phyloP scores from a whole-genome alignment of 2,113 vertebrate genomes.

The Pomatorhinus ruficollis region DNA sequence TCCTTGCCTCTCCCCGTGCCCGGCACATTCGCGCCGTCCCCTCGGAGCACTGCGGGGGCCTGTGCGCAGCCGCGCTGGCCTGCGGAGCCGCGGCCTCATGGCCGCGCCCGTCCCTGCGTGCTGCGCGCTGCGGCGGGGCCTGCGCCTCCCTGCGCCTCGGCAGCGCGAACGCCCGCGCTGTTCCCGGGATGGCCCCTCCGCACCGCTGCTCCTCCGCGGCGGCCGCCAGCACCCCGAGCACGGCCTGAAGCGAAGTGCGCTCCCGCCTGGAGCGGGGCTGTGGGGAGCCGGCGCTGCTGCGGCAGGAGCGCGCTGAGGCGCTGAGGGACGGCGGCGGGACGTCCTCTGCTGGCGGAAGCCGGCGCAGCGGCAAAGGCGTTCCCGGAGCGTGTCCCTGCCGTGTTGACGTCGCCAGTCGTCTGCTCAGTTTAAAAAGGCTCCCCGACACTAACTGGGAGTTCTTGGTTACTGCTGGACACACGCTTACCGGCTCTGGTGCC shows the following conservation, averaged over 20 bases:
- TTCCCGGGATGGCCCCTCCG: neutral
- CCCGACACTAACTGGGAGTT: too few relatives aligned
- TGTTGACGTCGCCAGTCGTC: fast-evolving
- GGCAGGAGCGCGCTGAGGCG: neutral
- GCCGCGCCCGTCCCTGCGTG: neutral
- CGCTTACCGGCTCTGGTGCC: fast-evolving
- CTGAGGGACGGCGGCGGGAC: neutral
- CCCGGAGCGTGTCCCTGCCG: neutral
- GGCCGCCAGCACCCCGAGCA: neutral
- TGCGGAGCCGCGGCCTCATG: neutral
- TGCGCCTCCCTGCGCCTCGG: neutral
- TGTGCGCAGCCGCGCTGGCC: neutral
- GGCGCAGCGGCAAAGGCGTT: neutral
- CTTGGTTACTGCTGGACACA: fast-evolving
- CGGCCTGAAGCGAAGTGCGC: neutral
- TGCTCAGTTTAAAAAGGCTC: neutral
- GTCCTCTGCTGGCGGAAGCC: neutral
- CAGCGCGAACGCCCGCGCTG: too few relatives aligned
- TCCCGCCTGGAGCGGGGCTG: neutral
- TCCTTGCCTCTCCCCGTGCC: too few relatives aligned
- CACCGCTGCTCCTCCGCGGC: too few relatives aligned
- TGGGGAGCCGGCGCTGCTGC: neutral
- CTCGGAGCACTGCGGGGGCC: fast-evolving
- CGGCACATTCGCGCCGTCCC: neutral
- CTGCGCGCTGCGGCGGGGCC: too few relatives aligned